These are phyloP conservation scores for Fregetta grallaria DNA, from an alignment of 2,113 vertebrate species.

Conservation along the genomic window DNA sequence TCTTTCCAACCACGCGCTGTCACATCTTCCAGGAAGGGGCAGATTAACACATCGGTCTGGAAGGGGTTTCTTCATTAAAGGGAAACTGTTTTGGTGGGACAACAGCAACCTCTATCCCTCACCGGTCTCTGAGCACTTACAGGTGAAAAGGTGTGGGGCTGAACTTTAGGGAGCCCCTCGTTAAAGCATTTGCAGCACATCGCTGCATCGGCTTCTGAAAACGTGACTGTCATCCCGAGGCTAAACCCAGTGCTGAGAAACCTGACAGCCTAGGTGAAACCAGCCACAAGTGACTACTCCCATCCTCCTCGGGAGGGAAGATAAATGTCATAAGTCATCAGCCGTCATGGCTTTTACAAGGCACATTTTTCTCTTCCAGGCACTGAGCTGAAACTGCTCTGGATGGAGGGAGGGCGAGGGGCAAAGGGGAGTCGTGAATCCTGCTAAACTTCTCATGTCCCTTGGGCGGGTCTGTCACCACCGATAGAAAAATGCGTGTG, in stretches of 20 bases:
- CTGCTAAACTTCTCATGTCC: background rate
- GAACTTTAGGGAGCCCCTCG: background rate
- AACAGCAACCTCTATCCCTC: background rate
- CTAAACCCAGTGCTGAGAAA: background rate
- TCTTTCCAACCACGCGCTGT: background rate
- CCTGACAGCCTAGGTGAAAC: slow-evolving; percentile 37
- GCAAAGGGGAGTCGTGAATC: background rate
- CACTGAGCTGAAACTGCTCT: background rate
- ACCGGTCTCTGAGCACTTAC: fast-evolving
- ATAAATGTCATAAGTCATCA: slow-evolving; percentile 66
- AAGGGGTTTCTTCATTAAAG: background rate
- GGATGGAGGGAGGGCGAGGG: background rate
- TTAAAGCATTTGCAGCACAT: background rate
- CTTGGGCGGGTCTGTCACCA: background rate
- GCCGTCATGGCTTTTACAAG: background rate
- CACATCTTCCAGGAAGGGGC: background rate
- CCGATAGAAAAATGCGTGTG: background rate
- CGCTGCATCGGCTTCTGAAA: background rate
- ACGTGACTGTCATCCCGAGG: background rate
- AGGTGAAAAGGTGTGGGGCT: background rate
- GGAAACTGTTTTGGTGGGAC: background rate
- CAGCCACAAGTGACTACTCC: slow-evolving; percentile 43
- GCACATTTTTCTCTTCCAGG: slow-evolving; percentile 16
- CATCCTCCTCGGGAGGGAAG: background rate
- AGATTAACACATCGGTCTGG: background rate